These are phyloP conservation scores for Cochlearius cochlearius DNA, from an alignment of 2,113 vertebrate genomes.

Conservation along the genomic window DNA sequence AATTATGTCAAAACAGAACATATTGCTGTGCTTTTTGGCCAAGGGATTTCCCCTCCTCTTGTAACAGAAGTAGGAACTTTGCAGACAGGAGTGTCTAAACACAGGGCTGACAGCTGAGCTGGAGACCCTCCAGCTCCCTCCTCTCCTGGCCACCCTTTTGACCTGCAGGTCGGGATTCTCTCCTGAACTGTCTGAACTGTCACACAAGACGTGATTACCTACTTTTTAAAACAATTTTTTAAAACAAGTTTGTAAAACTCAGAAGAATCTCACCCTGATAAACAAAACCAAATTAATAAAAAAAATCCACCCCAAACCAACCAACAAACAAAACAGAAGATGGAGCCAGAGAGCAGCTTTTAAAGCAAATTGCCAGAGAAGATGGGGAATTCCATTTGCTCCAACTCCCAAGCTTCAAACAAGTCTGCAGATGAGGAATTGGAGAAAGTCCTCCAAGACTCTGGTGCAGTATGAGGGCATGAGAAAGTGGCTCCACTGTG, in stretches of 20 bases:
- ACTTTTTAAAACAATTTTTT: background rate
- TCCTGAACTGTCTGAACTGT: background rate
- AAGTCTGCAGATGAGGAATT: background rate
- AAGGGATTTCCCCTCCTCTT: background rate
- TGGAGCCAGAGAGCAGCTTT: conserved; percentile 64
- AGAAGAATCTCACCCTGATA: background rate
- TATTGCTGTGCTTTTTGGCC: background rate
- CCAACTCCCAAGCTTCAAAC: background rate
- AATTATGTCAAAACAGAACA: background rate
- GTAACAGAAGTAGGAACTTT: background rate
- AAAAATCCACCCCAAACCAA: background rate
- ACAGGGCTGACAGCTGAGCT: background rate
- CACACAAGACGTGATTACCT: background rate
- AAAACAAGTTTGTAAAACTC: background rate
- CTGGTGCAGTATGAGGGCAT: rapidly evolving
- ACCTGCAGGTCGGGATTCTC: background rate
- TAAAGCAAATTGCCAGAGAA: background rate
- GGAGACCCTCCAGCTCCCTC: background rate
- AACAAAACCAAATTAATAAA: background rate
- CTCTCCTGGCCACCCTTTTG: background rate
- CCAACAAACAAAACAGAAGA: conserved; percentile 6
- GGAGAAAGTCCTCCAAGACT: background rate
- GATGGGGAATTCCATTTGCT: background rate
- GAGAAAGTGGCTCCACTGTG: background rate
- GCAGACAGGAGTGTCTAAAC: background rate